Evolutionary conservation across 1,140 invertebrate species (phyloP).

Genomic region (Kradibia gibbosae): DNA sequence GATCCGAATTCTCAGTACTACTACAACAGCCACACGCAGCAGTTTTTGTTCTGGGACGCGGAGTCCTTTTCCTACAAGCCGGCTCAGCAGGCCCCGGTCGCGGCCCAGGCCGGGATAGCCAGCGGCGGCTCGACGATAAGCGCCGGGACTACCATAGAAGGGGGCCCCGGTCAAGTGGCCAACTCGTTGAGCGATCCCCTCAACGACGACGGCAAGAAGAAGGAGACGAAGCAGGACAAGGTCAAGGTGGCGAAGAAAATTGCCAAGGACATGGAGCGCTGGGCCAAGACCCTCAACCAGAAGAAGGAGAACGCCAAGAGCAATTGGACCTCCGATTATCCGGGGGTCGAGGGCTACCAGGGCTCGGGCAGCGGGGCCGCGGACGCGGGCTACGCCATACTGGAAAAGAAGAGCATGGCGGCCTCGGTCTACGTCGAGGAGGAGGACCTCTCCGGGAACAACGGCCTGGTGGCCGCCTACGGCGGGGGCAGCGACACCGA

Average conservation of each 20-base stretch:
- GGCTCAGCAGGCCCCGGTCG: slow-evolving; percentile 66
- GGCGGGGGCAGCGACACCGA: slow-evolving; percentile 81
- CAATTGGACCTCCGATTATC: slow-evolving; percentile 75
- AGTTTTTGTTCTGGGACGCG: slow-evolving; percentile 97
- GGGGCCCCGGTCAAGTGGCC: slow-evolving; percentile 22
- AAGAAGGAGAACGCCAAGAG: slow-evolving; percentile 91
- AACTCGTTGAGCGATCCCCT: slow-evolving; percentile 48
- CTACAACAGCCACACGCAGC: slow-evolving; percentile 90
- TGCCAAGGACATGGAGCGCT: slow-evolving; percentile 88
- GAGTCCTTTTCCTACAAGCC: slow-evolving; percentile 86
- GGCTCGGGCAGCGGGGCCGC: slow-evolving; percentile 80
- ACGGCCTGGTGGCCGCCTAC: slow-evolving; percentile 83
- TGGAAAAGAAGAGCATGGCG: slow-evolving; percentile 78
- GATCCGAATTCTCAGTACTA: slow-evolving; percentile 96
- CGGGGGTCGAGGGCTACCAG: slow-evolving; percentile 64
- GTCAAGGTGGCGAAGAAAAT: slow-evolving; percentile 98
- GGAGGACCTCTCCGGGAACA: slow-evolving; percentile 65
- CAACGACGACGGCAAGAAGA: slow-evolving; percentile 72
- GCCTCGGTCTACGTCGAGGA: slow-evolving; percentile 64
- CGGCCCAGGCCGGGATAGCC: neutral
- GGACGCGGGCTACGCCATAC: slow-evolving; percentile 91
- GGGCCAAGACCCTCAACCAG: slow-evolving; percentile 98
- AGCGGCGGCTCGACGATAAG: neutral
- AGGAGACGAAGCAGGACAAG: slow-evolving; percentile 86
- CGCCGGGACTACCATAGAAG: neutral